Percentiles rank a stretch among this genome's conserved stretches.
Evolutionary conservation across 92 coral and sea anemone genomes (phyloP).

Genomic region (Umimayanthus chanpuru): DNA sequence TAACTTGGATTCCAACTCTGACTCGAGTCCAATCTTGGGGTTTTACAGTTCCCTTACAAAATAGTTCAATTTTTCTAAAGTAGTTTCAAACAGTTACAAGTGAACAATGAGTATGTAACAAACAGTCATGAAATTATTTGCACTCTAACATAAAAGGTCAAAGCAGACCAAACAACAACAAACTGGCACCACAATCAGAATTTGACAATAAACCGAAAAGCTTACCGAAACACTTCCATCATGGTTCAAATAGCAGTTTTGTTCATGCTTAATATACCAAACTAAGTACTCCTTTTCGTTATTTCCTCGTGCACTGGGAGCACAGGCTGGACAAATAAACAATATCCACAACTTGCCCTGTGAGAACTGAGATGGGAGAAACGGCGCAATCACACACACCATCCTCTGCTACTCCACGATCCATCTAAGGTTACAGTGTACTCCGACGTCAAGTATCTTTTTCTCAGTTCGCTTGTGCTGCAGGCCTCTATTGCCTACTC

Average conservation of each 20-base stretch:
- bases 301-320: constrained; percentile 8
- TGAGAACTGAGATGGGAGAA: constrained; percentile 41
- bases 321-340: constrained; percentile 45
- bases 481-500: constrained; percentile 30
- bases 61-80: too few species aligned
- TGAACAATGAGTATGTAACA: too few species aligned
- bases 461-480: constrained; percentile 30
- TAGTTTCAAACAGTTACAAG: too few species aligned
- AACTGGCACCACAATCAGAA: not conserved
- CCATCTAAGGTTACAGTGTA: constrained; percentile 41
- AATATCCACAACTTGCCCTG: constrained; percentile 43
- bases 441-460: constrained; percentile 37
- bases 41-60: too few species aligned
- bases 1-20: too few species aligned
- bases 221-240: constrained; percentile 55
- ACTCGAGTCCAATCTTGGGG: too few species aligned
- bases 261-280: constrained; percentile 43
- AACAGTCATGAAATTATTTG: too few species aligned
- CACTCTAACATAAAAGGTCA: too few species aligned
- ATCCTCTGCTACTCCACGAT: constrained; percentile 46
- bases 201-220: constrained; percentile 1
- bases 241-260: constrained; percentile 49
- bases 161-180: not conserved
- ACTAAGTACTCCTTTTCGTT: constrained; percentile 26
- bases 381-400: constrained; percentile 47